Evolutionary conservation across 1,140 invertebrate genomes (phyloP).

Genomic region (Eueides isabella): DNA sequence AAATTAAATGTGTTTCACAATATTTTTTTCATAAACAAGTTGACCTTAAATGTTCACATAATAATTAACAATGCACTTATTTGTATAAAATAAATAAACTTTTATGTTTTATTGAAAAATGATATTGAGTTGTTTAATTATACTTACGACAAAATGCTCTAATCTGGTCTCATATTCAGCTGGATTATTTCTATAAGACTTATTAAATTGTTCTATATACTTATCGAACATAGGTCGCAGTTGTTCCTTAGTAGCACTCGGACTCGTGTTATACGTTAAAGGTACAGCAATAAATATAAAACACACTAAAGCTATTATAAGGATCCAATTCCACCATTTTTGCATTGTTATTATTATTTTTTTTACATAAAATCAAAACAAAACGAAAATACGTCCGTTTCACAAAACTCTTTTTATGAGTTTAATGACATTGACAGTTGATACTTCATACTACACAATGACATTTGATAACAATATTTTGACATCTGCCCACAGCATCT

Average conservation of each 20-base stretch:
- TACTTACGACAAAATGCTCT: conserved; percentile 85
- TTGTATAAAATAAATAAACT: not conserved
- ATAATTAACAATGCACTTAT: not conserved
- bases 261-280: conserved; percentile 48
- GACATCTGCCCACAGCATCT: not conserved
- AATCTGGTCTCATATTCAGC: conserved; percentile 84
- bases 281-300: conserved; percentile 69
- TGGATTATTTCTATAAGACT: conserved; percentile 84
- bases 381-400: not conserved
- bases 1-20: not conserved
- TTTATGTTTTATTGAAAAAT: not conserved
- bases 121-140: not conserved
- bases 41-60: not conserved
- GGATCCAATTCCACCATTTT: conserved; percentile 74
- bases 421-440: conserved; percentile 25
- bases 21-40: not conserved
- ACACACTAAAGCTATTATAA: conserved; percentile 59
- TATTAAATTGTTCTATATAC: conserved; percentile 86
- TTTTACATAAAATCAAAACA: not conserved
- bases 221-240: conserved; percentile 82
- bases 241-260: conserved; percentile 49
- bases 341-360: not conserved
- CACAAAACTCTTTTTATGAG: not conserved
- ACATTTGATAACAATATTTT: not conserved
- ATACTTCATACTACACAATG: not conserved